Evolutionary conservation across 1,140 invertebrate genomes (phyloP).

Genomic region (Drosophila virilis): DNA sequence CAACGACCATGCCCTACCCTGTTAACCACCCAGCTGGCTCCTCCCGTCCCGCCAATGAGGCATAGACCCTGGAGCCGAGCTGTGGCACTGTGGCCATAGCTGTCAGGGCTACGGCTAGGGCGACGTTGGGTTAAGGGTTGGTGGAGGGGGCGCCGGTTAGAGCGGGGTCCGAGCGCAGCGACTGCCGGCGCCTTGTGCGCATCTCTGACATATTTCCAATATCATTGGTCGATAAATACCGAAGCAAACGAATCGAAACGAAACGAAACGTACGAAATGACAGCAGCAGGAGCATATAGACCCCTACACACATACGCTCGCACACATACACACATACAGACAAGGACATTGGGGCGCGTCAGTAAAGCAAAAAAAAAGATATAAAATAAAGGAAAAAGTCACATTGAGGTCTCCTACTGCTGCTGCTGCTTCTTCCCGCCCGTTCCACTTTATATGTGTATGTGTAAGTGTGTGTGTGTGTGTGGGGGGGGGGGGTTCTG

Average conservation of each 20-base stretch:
- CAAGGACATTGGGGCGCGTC: conserved; percentile 43
- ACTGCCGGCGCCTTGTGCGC: conserved; percentile 76
- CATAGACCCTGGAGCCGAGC: conserved; percentile 40
- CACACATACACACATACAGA: conserved; percentile 45
- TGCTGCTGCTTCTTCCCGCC: neutral
- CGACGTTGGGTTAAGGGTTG: neutral
- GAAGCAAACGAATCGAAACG: conserved; percentile 77
- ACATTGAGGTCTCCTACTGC: conserved; percentile 1
- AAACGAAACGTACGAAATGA: conserved; percentile 76
- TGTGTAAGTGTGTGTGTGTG: neutral
- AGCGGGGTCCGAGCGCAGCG: conserved; percentile 61
- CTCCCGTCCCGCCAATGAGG: conserved; percentile 29
- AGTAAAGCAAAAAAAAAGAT: conserved; percentile 46
- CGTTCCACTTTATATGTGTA: neutral
- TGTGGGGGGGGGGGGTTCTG: neutral
- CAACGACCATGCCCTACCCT: conserved; percentile 15
- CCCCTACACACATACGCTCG: conserved; percentile 44
- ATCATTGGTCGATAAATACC: conserved; percentile 84
- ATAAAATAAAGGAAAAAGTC: conserved; percentile 19
- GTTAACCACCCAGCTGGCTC: neutral
- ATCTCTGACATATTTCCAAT: conserved; percentile 84
- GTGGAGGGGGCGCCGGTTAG: neutral
- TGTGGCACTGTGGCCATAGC: conserved; percentile 9
- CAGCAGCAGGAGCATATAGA: conserved; percentile 20
- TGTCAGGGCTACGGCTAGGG: conserved; percentile 20